phyloP scores from a whole-genome alignment of 1,140 invertebrate genomes.

The Drosophila burlai region DNA sequence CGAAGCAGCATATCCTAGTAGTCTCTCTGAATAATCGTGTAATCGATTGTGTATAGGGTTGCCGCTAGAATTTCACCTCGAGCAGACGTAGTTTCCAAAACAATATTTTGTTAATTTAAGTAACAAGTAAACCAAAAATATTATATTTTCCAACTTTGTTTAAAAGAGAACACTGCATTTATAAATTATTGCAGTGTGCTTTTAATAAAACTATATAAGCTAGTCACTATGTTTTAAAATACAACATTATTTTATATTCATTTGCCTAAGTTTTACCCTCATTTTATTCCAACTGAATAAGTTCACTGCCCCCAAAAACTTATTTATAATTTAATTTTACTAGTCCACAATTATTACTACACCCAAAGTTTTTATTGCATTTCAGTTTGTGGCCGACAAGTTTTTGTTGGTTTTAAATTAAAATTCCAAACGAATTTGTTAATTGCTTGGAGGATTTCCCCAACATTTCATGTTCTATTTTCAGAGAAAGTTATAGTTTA shows the following conservation, averaged over 20 bases:
- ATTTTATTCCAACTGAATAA: not conserved
- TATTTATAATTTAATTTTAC: not conserved
- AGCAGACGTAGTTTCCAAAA: no score
- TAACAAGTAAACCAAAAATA: no score
- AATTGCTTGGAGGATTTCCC: conserved; percentile 1
- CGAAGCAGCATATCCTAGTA: no score
- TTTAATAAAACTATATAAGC: not conserved
- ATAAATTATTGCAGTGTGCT: not conserved
- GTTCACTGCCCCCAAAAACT: not conserved
- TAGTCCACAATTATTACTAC: conserved; percentile 5
- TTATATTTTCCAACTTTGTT: no score
- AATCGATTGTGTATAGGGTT: no score
- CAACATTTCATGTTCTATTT: conserved; percentile 10
- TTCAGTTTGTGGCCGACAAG: conserved; percentile 2
- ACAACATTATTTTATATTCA: not conserved
- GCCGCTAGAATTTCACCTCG: no score
- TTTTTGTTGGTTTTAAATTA: conserved; percentile 4
- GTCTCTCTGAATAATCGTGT: no score
- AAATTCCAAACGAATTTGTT: conserved; percentile 9
- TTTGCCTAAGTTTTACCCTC: not conserved
- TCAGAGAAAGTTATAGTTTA: not conserved
- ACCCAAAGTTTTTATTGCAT: conserved; percentile 1
- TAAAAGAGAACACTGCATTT: no score
- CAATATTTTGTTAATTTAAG: no score
- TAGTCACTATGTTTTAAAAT: not conserved